phyloP scores from a whole-genome alignment of 2,113 vertebrate species.

The Microcebus tavaratra region DNA sequence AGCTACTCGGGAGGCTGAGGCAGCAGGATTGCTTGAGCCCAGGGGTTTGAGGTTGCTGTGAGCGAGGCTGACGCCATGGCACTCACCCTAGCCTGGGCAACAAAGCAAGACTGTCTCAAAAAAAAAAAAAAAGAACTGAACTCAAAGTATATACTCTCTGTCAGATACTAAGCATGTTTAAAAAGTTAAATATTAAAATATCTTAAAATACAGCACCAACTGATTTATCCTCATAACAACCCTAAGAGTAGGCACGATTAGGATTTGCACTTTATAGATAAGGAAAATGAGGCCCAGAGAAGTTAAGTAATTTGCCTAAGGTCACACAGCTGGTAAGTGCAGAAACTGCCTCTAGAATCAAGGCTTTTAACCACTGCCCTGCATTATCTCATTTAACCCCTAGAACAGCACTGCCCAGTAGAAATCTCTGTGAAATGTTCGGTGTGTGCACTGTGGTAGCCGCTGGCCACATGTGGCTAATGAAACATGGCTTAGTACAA shows the following conservation, averaged over 20 bases:
- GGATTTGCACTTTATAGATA: not conserved
- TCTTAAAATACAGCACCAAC: not conserved
- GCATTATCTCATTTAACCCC: not conserved
- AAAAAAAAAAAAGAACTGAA: not conserved
- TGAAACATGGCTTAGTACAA: not conserved
- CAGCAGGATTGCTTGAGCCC: too few relatives aligned
- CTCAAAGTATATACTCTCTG: not conserved
- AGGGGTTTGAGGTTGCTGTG: too few relatives aligned
- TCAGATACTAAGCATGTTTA: not conserved
- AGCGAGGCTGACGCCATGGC: too few relatives aligned
- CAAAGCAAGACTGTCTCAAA: too few relatives aligned
- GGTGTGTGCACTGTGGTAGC: not conserved
- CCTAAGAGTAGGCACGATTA: not conserved
- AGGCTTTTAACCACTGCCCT: not conserved
- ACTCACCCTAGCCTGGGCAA: too few relatives aligned
- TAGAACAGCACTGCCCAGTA: not conserved
- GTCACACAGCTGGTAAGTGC: not conserved
- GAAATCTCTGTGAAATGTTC: not conserved
- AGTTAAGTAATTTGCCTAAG: not conserved
- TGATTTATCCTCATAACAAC: not conserved
- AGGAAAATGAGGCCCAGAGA: not conserved
- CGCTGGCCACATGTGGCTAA: not conserved
- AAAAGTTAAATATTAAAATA: not conserved
- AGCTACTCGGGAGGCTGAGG: too few relatives aligned
- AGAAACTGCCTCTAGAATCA: not conserved